Percentiles rank a stretch among this genome's conserved stretches.
Conservation (phyloP, 2,797 vertebrate species). For the Sebastes aleutianus region DNA sequence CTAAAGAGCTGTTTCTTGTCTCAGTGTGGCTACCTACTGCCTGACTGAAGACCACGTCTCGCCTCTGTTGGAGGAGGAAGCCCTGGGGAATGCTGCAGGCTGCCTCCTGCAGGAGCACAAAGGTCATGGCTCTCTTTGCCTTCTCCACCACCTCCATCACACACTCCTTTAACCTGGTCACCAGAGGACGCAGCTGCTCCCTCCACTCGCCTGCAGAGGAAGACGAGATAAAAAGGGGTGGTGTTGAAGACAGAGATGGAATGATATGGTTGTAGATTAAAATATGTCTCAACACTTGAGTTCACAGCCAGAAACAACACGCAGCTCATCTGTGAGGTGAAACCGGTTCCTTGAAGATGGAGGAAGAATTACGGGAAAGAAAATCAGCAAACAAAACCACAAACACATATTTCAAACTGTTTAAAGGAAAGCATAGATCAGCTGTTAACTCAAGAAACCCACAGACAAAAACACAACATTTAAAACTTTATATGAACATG, state of each 20-base stretch:
- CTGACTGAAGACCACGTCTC: conserved; percentile 97
- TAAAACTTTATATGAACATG: not conserved
- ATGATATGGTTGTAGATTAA: not conserved
- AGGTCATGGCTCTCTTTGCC: conserved; percentile 93
- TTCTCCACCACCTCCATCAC: conserved; percentile 91
- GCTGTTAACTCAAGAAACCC: not conserved
- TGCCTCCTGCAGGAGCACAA: conserved; percentile 95
- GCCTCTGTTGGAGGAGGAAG: conserved; percentile 90
- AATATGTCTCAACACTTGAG: not conserved
- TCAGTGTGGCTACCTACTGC: conserved; percentile 85
- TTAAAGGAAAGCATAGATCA: not conserved
- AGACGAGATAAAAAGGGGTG: not conserved
- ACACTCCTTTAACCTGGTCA: conserved; percentile 91
- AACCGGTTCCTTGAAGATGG: not conserved
- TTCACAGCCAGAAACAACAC: not conserved
- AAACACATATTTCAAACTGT: not conserved
- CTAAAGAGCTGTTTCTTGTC: not conserved
- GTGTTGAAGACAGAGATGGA: not conserved
- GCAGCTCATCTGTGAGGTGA: not conserved
- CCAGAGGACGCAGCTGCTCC: conserved; percentile 89
- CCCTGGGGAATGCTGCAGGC: conserved; percentile 93
- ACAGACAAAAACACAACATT: not conserved
- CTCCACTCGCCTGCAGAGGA: conserved; percentile 86
- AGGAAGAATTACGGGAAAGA: not conserved
- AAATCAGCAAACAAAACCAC: not conserved